Percentiles rank a stretch among this genome's conserved stretches.
Conservation (phyloP, 2,113 vertebrate species). For the Lampris megalopsis region DNA sequence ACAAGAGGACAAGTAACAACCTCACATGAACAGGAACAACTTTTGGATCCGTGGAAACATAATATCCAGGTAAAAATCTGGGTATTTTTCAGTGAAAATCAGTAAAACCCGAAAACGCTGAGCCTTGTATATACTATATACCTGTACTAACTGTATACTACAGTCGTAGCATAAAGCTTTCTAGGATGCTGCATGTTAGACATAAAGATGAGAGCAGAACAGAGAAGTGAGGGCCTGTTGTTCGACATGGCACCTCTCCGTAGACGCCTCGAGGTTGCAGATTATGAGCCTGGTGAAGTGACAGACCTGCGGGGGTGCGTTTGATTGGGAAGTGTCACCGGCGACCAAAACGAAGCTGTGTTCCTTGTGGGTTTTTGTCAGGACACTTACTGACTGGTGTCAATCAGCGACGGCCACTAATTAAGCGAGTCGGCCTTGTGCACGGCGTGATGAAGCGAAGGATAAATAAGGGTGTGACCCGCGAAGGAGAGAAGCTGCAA, state of each 20-base stretch:
- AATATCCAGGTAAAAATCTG: no score
- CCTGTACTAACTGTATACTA: no score
- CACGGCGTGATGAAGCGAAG: constrained; percentile 53
- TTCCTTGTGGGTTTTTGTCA: constrained; percentile 66
- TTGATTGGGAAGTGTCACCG: constrained; percentile 73
- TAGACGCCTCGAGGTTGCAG: constrained; percentile 19
- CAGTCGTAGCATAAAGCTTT: no score
- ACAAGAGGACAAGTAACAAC: no score
- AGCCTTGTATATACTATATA: no score
- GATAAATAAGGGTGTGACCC: constrained; percentile 70
- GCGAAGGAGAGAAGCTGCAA: constrained; percentile 59
- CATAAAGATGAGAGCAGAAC: no score
- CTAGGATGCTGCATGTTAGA: no score
- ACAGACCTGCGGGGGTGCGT: constrained; percentile 60
- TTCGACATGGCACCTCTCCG: neutral
- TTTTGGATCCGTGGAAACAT: no score
- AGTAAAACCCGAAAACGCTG: no score
- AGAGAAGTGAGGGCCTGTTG: no score
- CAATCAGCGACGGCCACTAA: constrained; percentile 73
- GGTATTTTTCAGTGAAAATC: no score
- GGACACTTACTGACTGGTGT: constrained; percentile 77
- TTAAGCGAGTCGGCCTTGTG: constrained; percentile 65
- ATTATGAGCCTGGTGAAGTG: constrained; percentile 59
- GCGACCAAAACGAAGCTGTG: constrained; percentile 74
- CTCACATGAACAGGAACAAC: no score